Evolutionary conservation across 2,888 invertebrate species (phyloP).

Genomic region (Tholera decimalis): DNA sequence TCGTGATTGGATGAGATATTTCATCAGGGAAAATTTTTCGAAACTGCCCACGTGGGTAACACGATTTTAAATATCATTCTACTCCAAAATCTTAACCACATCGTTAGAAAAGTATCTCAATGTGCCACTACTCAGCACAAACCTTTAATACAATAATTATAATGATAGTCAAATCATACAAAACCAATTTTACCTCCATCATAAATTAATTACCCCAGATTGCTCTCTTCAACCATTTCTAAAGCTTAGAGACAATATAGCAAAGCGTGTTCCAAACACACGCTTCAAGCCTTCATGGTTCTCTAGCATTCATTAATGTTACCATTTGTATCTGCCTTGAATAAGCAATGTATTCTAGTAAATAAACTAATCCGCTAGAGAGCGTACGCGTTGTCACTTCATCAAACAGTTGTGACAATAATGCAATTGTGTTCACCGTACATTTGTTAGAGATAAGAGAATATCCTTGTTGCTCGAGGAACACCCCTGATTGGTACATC

Average conservation of each 20-base stretch:
- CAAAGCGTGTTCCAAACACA: conserved; percentile 31
- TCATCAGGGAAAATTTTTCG: too few relatives aligned
- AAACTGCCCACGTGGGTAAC: too few relatives aligned
- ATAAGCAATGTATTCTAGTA: conserved; percentile 49
- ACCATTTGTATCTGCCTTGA: conserved; percentile 40
- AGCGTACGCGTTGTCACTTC: conserved; percentile 37
- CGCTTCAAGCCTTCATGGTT: conserved; percentile 28
- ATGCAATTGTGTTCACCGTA: conserved; percentile 47
- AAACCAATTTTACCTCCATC: neutral
- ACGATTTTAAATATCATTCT: too few relatives aligned
- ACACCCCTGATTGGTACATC: conserved; percentile 56
- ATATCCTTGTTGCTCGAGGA: conserved; percentile 32
- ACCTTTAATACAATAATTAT: too few relatives aligned
- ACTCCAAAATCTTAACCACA: too few relatives aligned
- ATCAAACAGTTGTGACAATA: conserved; percentile 52
- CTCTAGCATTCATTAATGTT: conserved; percentile 42
- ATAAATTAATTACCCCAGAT: neutral
- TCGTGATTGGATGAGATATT: too few relatives aligned
- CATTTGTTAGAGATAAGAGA: conserved; percentile 50
- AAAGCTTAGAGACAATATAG: conserved; percentile 30
- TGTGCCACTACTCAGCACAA: too few relatives aligned
- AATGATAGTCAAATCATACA: too few relatives aligned
- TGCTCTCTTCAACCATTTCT: neutral
- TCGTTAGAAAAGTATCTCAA: too few relatives aligned
- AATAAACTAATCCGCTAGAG: conserved; percentile 52